Conservation (phyloP, 64 coral and sea anemone species). For the Dendrophyllia cribrosa region DNA sequence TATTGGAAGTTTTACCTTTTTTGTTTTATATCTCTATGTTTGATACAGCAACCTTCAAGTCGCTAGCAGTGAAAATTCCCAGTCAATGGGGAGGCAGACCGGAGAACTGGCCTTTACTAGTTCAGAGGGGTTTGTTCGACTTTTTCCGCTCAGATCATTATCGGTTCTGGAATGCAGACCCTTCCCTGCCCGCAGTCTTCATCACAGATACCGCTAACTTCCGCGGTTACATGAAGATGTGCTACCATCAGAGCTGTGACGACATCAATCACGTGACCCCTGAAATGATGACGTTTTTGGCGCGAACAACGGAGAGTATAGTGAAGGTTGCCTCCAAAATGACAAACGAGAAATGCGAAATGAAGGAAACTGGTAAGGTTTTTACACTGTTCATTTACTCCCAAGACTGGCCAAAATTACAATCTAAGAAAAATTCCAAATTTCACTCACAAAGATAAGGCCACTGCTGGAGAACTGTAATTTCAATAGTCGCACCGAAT, state of each 20-base stretch:
- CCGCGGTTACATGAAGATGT: constrained; percentile 55
- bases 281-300: constrained; percentile 49
- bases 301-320: constrained; percentile 20
- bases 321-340: background rate
- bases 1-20: no score
- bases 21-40: no score
- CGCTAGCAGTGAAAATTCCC: no score
- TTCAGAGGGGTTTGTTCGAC: background rate
- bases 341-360: constrained; percentile 3
- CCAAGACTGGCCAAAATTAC: no score
- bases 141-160: constrained; percentile 66
- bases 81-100: no score
- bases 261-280: constrained; percentile 42
- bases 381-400: no score
- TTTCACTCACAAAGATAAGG: no score
- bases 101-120: no score
- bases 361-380: background rate
- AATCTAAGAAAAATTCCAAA: no score
- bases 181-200: constrained; percentile 54
- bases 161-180: constrained; percentile 51
- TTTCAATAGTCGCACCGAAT: no score
- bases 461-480: no score
- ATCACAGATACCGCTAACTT: constrained; percentile 68
- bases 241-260: constrained; percentile 74
- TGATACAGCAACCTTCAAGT: no score